These are phyloP conservation scores for Ceratitis capitata DNA, from an alignment of 1,140 invertebrate species.

Conservation along the genomic window DNA sequence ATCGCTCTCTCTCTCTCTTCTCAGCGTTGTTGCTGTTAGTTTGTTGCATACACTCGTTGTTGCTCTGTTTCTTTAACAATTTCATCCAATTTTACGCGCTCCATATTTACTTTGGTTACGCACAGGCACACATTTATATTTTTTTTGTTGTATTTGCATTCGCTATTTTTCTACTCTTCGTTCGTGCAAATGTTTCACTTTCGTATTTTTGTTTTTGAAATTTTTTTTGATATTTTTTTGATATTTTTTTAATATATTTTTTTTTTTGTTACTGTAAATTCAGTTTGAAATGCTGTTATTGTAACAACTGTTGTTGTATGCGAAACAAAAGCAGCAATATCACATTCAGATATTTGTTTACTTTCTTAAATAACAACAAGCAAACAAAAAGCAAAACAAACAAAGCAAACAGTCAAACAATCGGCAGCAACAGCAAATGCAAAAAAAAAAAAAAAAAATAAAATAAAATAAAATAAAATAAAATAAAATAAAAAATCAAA, in stretches of 20 bases:
- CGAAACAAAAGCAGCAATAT: neutral
- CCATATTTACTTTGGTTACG: neutral
- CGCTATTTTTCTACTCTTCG: neutral
- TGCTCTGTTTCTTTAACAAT: neutral
- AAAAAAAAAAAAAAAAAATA: neutral
- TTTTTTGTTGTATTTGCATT: neutral
- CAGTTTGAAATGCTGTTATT: neutral
- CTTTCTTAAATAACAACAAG: neutral
- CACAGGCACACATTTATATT: neutral
- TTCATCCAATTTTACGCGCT: neutral
- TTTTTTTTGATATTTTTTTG: neutral
- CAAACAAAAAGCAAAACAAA: neutral
- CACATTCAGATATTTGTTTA: constrained; percentile 12
- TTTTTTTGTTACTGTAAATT: no score
- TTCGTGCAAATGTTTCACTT: neutral
- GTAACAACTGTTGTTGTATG: neutral
- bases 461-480: neutral
- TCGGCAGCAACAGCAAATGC: neutral
- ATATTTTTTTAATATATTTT: no score
- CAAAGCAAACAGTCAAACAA: neutral
- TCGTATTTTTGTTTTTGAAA: neutral
- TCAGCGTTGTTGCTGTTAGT: neutral
- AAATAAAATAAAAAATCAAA: neutral
- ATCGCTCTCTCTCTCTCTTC: neutral
- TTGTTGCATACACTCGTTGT: neutral